Percentiles rank a stretch among this genome's conserved stretches.
Evolutionary conservation across 2,888 invertebrate genomes (phyloP).

Genomic region (Clivina fossor): DNA sequence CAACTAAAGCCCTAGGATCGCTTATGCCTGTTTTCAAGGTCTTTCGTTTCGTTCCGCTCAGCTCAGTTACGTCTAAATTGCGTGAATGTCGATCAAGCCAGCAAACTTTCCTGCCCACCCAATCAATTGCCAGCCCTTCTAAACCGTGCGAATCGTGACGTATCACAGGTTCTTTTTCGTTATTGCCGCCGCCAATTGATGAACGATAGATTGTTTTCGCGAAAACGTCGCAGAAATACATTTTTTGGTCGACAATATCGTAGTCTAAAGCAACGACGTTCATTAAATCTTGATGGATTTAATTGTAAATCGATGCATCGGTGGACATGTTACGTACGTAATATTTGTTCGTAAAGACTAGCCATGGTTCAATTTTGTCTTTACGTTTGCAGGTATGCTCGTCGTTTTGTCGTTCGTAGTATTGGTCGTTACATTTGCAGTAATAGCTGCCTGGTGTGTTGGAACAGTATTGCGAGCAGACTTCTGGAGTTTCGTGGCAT

Average conservation of each 20-base stretch:
- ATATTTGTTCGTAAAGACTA: constrained; percentile 95
- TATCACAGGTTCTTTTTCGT: constrained; percentile 79
- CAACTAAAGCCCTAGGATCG: constrained; percentile 92
- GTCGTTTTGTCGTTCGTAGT: constrained; percentile 83
- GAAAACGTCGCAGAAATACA: constrained; percentile 96
- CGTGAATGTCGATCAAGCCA: constrained; percentile 96
- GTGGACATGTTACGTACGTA: constrained; percentile 94
- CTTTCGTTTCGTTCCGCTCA: constrained; percentile 88
- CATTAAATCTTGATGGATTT: constrained; percentile 92
- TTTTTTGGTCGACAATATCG: constrained; percentile 77
- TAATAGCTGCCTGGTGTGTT: constrained; percentile 94
- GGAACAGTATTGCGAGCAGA: constrained; percentile 93
- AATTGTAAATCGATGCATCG: constrained; percentile 81
- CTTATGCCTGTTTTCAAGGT: constrained; percentile 86
- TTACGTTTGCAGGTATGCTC: constrained; percentile 89
- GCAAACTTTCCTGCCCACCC: constrained; percentile 94
- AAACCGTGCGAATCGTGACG: constrained; percentile 92
- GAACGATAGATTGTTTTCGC: constrained; percentile 91
- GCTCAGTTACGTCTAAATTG: constrained; percentile 91
- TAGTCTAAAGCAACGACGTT: constrained; percentile 97
- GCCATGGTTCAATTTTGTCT: constrained; percentile 80
- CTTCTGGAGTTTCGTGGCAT: constrained; percentile 82
- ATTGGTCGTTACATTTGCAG: constrained; percentile 93
- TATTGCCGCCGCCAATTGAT: constrained; percentile 59
- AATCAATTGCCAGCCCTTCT: constrained; percentile 97